Conservation (phyloP, 2,888 invertebrate genomes). For the Pseudococcus jackbeardsleyi region DNA sequence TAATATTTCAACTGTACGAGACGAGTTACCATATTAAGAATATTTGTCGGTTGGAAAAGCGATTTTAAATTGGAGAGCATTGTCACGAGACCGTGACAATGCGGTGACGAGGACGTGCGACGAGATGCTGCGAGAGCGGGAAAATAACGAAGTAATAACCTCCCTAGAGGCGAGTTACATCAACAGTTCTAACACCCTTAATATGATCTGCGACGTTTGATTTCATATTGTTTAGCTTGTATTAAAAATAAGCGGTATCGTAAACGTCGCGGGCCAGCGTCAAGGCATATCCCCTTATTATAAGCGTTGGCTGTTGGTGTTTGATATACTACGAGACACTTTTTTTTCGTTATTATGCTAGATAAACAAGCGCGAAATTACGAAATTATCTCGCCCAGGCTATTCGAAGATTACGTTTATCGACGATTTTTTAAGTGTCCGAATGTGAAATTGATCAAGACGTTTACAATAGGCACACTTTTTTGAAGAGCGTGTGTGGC, state of each 20-base stretch:
- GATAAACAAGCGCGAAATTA: slow-evolving; percentile 50
- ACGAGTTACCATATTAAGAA: slow-evolving; percentile 38
- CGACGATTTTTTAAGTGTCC: background rate
- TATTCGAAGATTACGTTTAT: slow-evolving; percentile 22
- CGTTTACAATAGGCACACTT: background rate
- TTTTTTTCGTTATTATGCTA: background rate
- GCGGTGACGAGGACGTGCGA: background rate
- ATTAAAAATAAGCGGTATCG: slow-evolving; percentile 52
- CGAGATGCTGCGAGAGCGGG: slow-evolving; percentile 32
- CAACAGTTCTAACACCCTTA: slow-evolving; percentile 64
- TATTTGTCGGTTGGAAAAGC: slow-evolving; percentile 25
- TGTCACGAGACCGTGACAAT: slow-evolving; percentile 27
- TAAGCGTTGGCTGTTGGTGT: slow-evolving; percentile 23
- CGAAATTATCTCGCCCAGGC: slow-evolving; percentile 16
- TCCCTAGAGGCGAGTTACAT: slow-evolving; percentile 64
- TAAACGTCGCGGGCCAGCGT: slow-evolving; percentile 19
- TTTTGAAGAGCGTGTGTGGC: background rate
- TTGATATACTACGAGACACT: slow-evolving; percentile 18
- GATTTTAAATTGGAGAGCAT: slow-evolving; percentile 45
- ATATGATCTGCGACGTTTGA: slow-evolving; percentile 64
- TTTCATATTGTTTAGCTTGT: slow-evolving; percentile 63
- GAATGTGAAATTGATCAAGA: background rate
- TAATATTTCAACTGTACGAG: slow-evolving; percentile 39
- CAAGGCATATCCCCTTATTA: slow-evolving; percentile 47
- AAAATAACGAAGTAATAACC: slow-evolving; percentile 65